These are phyloP conservation scores for Tolypeutes matacus DNA, from an alignment of 2,797 vertebrate species.

Conservation along the genomic window DNA sequence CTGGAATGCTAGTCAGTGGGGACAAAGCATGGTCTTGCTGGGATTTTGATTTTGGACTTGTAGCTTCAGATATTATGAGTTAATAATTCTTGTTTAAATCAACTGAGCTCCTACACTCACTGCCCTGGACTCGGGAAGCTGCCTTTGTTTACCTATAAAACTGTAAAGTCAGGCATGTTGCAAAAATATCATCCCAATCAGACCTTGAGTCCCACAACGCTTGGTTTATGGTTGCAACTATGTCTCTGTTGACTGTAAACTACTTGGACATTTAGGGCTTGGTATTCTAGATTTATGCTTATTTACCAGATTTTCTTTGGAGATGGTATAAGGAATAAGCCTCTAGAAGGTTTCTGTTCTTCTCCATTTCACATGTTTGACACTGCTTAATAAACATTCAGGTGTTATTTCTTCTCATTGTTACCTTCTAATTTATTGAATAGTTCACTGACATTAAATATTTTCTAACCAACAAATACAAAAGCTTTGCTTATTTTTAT, in stretches of 20 bases:
- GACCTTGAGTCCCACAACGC: background rate
- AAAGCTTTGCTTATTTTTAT: conserved; percentile 67
- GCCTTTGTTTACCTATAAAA: background rate
- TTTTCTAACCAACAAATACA: conserved; percentile 56
- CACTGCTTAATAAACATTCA: conserved; percentile 15
- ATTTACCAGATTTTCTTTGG: background rate
- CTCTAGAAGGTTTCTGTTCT: background rate
- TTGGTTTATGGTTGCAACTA: conserved; percentile 23
- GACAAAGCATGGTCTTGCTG: no score
- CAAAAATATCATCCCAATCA: background rate
- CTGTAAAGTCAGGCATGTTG: background rate
- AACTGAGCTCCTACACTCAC: background rate
- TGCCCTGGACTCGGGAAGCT: background rate
- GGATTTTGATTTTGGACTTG: no score
- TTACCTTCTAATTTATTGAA: conserved; percentile 60
- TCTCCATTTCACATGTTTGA: background rate
- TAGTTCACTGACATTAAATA: conserved; percentile 57
- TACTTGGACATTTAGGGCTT: background rate
- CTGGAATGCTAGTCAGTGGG: no score
- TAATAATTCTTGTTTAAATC: no score
- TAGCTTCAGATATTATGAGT: no score
- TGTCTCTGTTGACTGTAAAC: background rate
- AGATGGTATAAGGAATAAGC: background rate
- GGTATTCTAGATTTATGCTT: background rate
- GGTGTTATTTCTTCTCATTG: background rate